Conservation (phyloP, 2,797 vertebrate species). For the Halcyon smyrnensis region DNA sequence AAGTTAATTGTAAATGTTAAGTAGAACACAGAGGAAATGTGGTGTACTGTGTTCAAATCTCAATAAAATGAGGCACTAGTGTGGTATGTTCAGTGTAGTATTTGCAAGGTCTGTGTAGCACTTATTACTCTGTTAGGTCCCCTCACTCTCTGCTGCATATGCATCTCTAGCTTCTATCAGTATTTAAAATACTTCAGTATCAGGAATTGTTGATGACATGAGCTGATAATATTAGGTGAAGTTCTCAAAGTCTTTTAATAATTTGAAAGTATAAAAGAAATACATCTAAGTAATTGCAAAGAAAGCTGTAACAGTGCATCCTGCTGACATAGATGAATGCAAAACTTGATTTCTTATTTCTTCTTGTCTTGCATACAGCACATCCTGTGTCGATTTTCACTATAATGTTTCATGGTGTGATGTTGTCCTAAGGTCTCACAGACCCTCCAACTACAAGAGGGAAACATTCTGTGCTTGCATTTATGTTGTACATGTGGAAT, state of each 20-base stretch:
- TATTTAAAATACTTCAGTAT: background rate
- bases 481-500: background rate
- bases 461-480: background rate
- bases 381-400: background rate
- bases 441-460: background rate
- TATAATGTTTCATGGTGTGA: conserved; percentile 15
- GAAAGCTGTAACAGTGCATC: background rate
- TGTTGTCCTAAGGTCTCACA: background rate
- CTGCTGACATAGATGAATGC: background rate
- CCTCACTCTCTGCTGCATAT: background rate
- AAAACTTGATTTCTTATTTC: conserved; percentile 34
- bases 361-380: background rate
- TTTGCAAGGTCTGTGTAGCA: background rate
- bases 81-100: background rate
- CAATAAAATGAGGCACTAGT: background rate
- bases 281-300: background rate
- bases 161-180: background rate
- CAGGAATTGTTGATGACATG: background rate
- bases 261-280: conserved; percentile 33
- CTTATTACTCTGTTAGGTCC: background rate
- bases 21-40: background rate
- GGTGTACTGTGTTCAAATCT: background rate
- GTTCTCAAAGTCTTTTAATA: background rate
- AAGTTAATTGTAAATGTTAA: background rate
- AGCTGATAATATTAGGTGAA: background rate